Percentiles rank a stretch among this genome's conserved stretches.
phyloP scores from a whole-genome alignment of 2,113 vertebrate genomes.

The Cyprinodon tularosa region DNA sequence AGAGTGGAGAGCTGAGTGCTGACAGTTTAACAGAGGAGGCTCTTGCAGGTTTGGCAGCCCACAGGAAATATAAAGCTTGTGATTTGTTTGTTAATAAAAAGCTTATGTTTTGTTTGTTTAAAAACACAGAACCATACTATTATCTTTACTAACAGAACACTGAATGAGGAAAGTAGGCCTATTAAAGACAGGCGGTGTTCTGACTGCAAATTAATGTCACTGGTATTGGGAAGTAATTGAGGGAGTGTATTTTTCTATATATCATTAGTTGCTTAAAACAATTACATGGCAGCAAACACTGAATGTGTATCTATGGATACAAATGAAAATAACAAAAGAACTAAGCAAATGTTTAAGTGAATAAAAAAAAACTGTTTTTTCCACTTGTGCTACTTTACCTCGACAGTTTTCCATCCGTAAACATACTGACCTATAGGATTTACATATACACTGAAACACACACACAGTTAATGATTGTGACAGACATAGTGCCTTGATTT shows the following conservation, averaged over 20 bases:
- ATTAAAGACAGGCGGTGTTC: background rate
- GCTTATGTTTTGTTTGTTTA: slow-evolving; percentile 56
- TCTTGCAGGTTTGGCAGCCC: slow-evolving; percentile 57
- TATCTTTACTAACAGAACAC: slow-evolving; percentile 2
- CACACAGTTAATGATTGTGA: slow-evolving; percentile 47
- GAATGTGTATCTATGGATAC: background rate
- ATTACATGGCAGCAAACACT: background rate
- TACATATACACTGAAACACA: slow-evolving; percentile 26
- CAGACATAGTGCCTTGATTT: slow-evolving; percentile 52
- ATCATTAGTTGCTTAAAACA: background rate
- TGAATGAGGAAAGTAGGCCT: background rate
- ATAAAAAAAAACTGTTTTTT: slow-evolving; percentile 23
- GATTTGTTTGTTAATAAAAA: slow-evolving; percentile 64
- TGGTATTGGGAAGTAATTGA: background rate
- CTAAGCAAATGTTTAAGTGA: slow-evolving; percentile 8
- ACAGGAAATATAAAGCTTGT: slow-evolving; percentile 63
- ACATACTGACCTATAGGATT: slow-evolving; percentile 56
- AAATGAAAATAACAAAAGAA: slow-evolving; percentile 7
- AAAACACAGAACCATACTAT: slow-evolving; percentile 41
- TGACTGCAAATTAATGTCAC: background rate
- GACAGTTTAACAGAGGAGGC: slow-evolving; percentile 72
- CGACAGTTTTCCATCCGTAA: slow-evolving; percentile 27
- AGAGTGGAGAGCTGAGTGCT: slow-evolving; percentile 55
- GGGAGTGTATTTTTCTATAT: background rate
- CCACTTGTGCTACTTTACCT: slow-evolving; percentile 38